Evolutionary conservation across 2,888 invertebrate genomes (phyloP), one percentile per base, ranked within the genome.

Genomic region (Neuroscelio doddi): DNA sequence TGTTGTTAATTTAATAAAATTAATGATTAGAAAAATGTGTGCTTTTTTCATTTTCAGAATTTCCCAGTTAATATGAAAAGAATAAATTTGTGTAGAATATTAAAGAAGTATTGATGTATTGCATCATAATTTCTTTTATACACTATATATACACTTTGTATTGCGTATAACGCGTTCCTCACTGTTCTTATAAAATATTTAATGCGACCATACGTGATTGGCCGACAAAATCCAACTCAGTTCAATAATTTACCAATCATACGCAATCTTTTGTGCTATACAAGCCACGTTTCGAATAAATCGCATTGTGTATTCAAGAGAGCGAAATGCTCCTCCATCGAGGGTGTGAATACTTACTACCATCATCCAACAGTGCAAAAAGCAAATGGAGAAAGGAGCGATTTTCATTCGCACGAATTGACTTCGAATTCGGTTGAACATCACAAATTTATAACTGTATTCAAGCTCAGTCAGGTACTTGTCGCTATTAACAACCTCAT

Each of bases 221-320:
- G 82, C 80, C 80, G 73, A 79, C 80, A 78, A 81, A n/a, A 81
- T 80, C 71, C 75, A 70, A 64, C 61, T 55, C 63, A 72, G 77
- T 75, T 83, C 83, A 83, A 83, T 84, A 84, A 84, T 83, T 83
- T 83, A 84, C 80, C 82, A 80, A 82, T 84, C 83, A 83, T 83
- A 77, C 77, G 70, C 75, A 76, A 74, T 77, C 79, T 77, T 81
- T 83, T 82, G 81, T 81, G 77, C 77, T 78, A 79, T 77, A 75
- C 74, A 76, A 72, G 74, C 65, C 74, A 68, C 76, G 76, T 74
- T 76, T 76, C 78, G 80, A 79, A 82, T 81, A 82, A 81, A 81
- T 81, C 80, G 79, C 81, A 83, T 84, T 84, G 80, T 75, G 83
- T 84, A 84, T 83, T 84, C 83, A 83, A 69, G 78, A 80, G 82